Conservation (phyloP, 1,140 invertebrate genomes). For the Grapholita molesta region DNA sequence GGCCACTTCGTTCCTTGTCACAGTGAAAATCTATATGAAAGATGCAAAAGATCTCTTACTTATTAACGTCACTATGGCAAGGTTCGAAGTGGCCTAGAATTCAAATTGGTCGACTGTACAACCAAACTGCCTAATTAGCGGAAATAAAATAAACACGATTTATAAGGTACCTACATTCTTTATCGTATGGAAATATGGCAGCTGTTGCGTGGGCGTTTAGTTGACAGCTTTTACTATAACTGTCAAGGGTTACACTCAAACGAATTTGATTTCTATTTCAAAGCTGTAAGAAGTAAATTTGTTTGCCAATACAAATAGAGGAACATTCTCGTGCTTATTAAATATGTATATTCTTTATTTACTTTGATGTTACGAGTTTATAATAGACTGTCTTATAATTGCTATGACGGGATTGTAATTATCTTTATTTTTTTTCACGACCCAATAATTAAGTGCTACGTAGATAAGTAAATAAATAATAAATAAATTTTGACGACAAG, state of each 20-base stretch:
- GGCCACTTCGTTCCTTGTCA: too few species aligned
- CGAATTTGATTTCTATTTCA: background rate
- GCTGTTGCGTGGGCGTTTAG: background rate
- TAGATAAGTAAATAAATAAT: too few species aligned
- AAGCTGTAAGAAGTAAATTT: background rate
- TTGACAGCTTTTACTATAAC: background rate
- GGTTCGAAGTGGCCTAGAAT: too few species aligned
- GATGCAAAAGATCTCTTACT: too few species aligned
- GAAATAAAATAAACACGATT: too few species aligned
- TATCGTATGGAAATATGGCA: background rate
- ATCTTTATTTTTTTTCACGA: too few species aligned
- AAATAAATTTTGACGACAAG: too few species aligned
- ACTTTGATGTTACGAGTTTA: background rate
- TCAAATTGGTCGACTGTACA: too few species aligned
- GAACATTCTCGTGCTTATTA: background rate
- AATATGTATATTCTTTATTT: background rate
- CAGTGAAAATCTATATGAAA: too few species aligned
- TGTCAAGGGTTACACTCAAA: background rate
- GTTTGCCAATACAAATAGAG: background rate
- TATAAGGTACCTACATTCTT: background rate
- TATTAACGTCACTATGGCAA: too few species aligned
- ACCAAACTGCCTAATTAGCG: too few species aligned
- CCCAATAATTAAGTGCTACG: too few species aligned
- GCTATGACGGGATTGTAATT: background rate
- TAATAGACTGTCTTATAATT: background rate